Conservation (phyloP, 2,888 invertebrate species). For the Dynastes maya region DNA sequence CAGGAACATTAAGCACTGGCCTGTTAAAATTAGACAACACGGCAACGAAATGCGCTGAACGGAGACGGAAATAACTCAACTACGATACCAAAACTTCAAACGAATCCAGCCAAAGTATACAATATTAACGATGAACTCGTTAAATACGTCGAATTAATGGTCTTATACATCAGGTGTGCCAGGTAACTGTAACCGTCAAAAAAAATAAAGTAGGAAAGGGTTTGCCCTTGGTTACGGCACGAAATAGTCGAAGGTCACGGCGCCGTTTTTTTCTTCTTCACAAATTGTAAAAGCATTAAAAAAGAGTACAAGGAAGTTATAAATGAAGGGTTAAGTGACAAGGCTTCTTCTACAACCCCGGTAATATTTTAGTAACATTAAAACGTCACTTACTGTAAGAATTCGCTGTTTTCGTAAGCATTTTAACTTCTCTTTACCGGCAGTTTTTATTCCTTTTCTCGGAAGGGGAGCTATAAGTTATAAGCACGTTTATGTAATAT, state of each 20-base stretch:
- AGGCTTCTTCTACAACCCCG: conserved; percentile 26
- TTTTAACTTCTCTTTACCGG: not conserved
- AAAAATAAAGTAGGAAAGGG: conserved; percentile 5
- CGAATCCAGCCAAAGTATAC: conserved; percentile 16
- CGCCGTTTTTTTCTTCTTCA: not conserved
- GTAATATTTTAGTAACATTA: conserved; percentile 34
- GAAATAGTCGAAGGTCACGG: conserved; percentile 29
- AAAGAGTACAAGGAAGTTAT: conserved; percentile 27
- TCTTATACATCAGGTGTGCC: conserved; percentile 6
- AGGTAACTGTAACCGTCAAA: conserved; percentile 11
- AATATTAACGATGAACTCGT: conserved; percentile 27
- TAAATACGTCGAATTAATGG: conserved; percentile 36
- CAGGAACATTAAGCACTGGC: conserved; percentile 47
- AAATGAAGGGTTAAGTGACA: conserved; percentile 49
- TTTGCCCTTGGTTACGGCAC: conserved; percentile 9
- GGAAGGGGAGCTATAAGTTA: not conserved
- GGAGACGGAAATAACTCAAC: conserved; percentile 25
- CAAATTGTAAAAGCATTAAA: conserved; percentile 15
- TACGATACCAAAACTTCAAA: conserved; percentile 31
- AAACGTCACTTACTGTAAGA: conserved; percentile 32
- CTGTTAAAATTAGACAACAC: conserved; percentile 49
- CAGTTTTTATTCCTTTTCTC: not conserved
- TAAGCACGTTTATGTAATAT: not conserved
- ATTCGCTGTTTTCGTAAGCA: conserved; percentile 19
- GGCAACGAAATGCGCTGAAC: conserved; percentile 27